phyloP scores from a whole-genome alignment of 2,888 invertebrate genomes.

The Masnerella sp. region DNA sequence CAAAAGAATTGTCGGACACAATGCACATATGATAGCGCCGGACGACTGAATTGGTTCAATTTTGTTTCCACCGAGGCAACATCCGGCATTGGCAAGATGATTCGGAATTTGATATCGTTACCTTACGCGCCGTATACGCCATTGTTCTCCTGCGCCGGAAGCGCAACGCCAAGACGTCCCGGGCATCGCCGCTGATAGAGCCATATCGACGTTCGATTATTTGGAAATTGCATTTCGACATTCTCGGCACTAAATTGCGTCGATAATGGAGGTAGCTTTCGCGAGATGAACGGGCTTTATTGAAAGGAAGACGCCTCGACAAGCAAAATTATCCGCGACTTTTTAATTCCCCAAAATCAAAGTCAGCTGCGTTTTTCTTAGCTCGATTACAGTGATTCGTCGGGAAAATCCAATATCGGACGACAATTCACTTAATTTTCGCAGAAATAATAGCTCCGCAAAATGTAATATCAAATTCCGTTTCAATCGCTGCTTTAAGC shows the following conservation, averaged over 20 bases:
- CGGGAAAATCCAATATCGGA: no score
- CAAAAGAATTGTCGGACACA: slow-evolving; percentile 37
- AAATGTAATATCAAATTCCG: no score
- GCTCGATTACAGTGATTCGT: no score
- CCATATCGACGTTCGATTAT: slow-evolving; percentile 59
- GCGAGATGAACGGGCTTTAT: slow-evolving; percentile 47
- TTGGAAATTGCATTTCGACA: slow-evolving; percentile 60
- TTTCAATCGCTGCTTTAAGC: no score
- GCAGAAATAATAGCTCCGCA: no score
- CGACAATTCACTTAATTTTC: no score
- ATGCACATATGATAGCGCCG: slow-evolving; percentile 48
- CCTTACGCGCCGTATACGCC: slow-evolving; percentile 50
- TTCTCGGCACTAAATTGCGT: slow-evolving; percentile 51
- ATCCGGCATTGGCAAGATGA: slow-evolving; percentile 60
- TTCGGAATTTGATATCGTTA: slow-evolving; percentile 60
- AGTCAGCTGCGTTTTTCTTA: no score
- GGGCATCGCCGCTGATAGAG: slow-evolving; percentile 48
- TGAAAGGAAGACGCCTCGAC: slow-evolving; percentile 24
- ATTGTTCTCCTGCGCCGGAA: slow-evolving; percentile 58
- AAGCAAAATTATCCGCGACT: no score
- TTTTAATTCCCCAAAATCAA: no score
- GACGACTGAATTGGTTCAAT: slow-evolving; percentile 59
- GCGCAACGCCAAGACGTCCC: slow-evolving; percentile 47
- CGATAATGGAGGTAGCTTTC: slow-evolving; percentile 56
- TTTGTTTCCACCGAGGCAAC: slow-evolving; percentile 57